These are phyloP conservation scores for Ischnura elegans DNA, from an alignment of 2,888 invertebrate genomes.

Conservation along the genomic window DNA sequence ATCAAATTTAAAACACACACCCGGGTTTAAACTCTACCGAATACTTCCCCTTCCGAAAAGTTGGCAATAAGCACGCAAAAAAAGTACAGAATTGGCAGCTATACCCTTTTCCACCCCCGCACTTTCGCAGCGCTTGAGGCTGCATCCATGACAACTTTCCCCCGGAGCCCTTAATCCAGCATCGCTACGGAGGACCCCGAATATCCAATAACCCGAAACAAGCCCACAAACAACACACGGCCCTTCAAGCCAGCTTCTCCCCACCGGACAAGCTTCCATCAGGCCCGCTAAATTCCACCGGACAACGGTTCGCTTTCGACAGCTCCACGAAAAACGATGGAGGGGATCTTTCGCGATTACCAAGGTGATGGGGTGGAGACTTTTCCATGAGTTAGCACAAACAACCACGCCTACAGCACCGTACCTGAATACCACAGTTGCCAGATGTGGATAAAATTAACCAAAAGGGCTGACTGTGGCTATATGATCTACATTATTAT, in stretches of 20 bases:
- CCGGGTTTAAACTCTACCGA: slow-evolving; percentile 38
- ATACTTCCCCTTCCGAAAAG: background rate
- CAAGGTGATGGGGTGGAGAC: background rate
- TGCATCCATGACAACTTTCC: slow-evolving; percentile 11
- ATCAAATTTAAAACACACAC: too few relatives aligned
- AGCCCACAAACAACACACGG: background rate
- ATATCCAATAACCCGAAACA: background rate
- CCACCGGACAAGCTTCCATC: background rate
- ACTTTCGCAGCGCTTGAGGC: background rate
- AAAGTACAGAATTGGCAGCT: slow-evolving; percentile 42
- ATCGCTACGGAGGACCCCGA: background rate
- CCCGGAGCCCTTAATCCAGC: slow-evolving; percentile 40
- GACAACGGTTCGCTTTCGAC: background rate
- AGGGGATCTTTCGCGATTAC: background rate
- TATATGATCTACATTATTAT: too few relatives aligned
- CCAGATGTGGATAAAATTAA: too few relatives aligned
- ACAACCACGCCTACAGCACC: too few relatives aligned
- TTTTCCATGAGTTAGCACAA: too few relatives aligned
- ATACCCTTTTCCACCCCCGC: background rate
- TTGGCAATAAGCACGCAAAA: background rate
- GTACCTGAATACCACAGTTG: too few relatives aligned
- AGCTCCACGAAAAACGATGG: background rate
- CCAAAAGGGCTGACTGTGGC: too few relatives aligned
- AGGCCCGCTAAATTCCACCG: background rate
- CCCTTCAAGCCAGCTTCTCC: background rate